These are phyloP conservation scores for Platycheirus rosarum DNA, from an alignment of 2,888 invertebrate species.

Conservation along the genomic window DNA sequence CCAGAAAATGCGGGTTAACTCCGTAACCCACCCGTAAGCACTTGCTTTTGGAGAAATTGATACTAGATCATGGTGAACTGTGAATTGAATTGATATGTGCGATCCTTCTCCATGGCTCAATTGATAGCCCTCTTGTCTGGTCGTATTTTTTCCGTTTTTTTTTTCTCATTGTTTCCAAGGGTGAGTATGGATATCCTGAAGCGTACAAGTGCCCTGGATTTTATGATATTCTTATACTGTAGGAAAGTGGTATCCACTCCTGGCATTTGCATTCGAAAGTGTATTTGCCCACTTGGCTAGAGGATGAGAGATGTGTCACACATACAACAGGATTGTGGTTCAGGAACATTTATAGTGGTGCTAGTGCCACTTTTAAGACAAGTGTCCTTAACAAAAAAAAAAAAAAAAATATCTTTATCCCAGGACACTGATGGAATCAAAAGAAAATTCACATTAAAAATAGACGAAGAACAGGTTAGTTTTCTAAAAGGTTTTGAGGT, in stretches of 20 bases:
- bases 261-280: slow-evolving; percentile 57
- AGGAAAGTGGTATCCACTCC: slow-evolving; percentile 15
- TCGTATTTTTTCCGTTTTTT: slow-evolving; percentile 14
- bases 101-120: slow-evolving; percentile 48
- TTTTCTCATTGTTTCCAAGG: neutral
- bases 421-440: neutral
- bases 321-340: slow-evolving; percentile 6
- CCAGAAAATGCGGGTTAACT: slow-evolving; percentile 63
- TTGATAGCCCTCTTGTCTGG: slow-evolving; percentile 47
- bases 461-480: slow-evolving; percentile 4
- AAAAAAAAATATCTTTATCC: slow-evolving; percentile 7
- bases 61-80: slow-evolving; percentile 50
- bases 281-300: slow-evolving; percentile 48
- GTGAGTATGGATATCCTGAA: slow-evolving; percentile 50
- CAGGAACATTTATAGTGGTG: neutral
- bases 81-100: slow-evolving; percentile 25
- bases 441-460: neutral
- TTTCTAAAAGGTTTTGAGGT: slow-evolving; percentile 55
- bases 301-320: slow-evolving; percentile 37
- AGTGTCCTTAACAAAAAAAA: neutral
- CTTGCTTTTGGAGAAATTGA: slow-evolving; percentile 41
- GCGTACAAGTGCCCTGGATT: slow-evolving; percentile 58
- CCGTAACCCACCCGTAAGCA: neutral
- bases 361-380: slow-evolving; percentile 6
- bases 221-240: neutral